phyloP scores from a whole-genome alignment of 2,113 vertebrate genomes.

The Noturus placidus region DNA sequence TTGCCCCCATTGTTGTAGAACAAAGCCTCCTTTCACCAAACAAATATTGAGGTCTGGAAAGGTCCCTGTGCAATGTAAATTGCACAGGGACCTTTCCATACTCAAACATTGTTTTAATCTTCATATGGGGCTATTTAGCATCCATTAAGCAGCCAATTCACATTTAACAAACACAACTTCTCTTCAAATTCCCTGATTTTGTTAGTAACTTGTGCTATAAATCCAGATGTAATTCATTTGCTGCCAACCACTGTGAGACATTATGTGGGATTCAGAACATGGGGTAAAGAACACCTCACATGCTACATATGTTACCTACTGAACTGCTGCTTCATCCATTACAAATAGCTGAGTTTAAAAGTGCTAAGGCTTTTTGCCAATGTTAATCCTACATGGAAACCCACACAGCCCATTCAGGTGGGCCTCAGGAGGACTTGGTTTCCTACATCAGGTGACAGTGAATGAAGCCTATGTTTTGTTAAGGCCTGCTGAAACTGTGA shows the following conservation, averaged over 20 bases:
- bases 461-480: conserved; percentile 48
- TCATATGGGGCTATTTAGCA: neutral
- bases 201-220: conserved; percentile 6
- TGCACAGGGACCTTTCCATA: too few species aligned
- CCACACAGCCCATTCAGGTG: conserved; percentile 2
- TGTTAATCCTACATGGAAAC: conserved; percentile 32
- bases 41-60: conserved; percentile 9
- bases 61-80: neutral
- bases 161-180: neutral
- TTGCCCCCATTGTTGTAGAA: conserved; percentile 16
- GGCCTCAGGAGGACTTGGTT: conserved; percentile 21
- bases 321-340: neutral
- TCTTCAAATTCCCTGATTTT: conserved; percentile 1
- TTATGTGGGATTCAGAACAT: conserved; percentile 8
- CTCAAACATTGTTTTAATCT: conserved; percentile 10
- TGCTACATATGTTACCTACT: neutral
- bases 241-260: neutral
- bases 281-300: conserved; percentile 11
- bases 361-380: conserved; percentile 1
- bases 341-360: neutral
- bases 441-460: conserved; percentile 43
- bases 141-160: conserved; percentile 3
- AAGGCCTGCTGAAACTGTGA: conserved; percentile 30
- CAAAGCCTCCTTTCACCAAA: conserved; percentile 18
- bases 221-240: conserved; percentile 31